These are phyloP conservation scores for Parnassius orleans DNA, from an alignment of 2,888 invertebrate species.

Conservation along the genomic window DNA sequence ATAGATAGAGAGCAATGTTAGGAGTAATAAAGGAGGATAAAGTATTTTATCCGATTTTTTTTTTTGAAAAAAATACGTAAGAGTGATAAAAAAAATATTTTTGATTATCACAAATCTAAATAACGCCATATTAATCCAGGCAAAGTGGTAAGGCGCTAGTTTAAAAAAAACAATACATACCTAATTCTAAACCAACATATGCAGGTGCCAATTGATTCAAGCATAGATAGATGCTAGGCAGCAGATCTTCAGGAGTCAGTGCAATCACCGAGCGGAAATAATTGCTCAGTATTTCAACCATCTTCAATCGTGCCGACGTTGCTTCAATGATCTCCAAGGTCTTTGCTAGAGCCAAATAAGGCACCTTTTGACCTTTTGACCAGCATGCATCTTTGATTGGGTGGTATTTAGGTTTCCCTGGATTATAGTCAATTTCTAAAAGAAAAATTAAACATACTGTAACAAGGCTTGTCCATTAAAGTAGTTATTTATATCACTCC, in stretches of 20 bases:
- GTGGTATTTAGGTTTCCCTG: conserved; percentile 86
- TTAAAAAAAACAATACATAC: conserved; percentile 56
- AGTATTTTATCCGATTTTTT: too few species aligned
- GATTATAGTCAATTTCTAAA: conserved; percentile 82
- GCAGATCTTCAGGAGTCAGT: conserved; percentile 92
- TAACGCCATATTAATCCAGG: too few species aligned
- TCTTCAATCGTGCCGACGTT: conserved; percentile 91
- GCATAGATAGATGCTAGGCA: conserved; percentile 95
- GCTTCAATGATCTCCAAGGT: conserved; percentile 95
- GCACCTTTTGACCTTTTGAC: conserved; percentile 88
- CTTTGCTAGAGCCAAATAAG: conserved; percentile 94
- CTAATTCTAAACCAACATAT: conserved; percentile 86
- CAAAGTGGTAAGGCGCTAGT: too few species aligned
- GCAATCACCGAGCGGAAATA: conserved; percentile 93
- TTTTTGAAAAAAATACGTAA: too few species aligned
- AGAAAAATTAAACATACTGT: background rate
- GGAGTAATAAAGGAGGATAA: too few species aligned
- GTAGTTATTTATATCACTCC: too few species aligned
- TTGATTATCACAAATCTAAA: too few species aligned
- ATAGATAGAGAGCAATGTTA: too few species aligned
- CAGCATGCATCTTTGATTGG: conserved; percentile 92
- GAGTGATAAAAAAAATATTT: too few species aligned
- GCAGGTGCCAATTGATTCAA: conserved; percentile 98
- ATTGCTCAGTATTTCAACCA: conserved; percentile 94
- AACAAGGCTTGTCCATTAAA: too few species aligned